These are phyloP conservation scores for Rhynchonema sp. DNA, from an alignment of 2,888 invertebrate species.

Conservation along the genomic window DNA sequence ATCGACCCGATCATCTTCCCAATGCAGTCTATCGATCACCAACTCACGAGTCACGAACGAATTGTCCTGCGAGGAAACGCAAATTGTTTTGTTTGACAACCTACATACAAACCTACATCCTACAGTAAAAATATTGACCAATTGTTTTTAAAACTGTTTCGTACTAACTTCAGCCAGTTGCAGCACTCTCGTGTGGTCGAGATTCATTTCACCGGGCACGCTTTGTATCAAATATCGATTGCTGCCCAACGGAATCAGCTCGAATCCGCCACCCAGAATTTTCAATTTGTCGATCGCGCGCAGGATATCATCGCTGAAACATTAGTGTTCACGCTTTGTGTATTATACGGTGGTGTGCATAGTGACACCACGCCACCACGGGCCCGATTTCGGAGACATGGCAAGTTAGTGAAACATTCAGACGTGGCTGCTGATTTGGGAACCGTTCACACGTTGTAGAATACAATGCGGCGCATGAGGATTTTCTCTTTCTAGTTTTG, in stretches of 20 bases:
- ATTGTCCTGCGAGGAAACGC: conserved; percentile 21
- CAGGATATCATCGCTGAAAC: conserved; percentile 59
- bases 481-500: no score
- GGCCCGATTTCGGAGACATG: no score
- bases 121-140: no score
- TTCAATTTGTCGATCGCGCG: conserved; percentile 78
- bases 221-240: conserved; percentile 69
- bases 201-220: conserved; percentile 80
- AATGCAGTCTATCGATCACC: conserved; percentile 23
- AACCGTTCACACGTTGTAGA: no score
- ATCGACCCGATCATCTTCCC: conserved; percentile 1
- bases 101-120: no score
- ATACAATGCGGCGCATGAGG: no score
- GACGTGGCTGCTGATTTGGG: no score
- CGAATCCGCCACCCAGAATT: conserved; percentile 86
- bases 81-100: not conserved
- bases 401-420: no score
- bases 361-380: no score
- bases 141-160: no score
- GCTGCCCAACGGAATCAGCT: conserved; percentile 60
- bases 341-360: no score
- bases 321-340: not conserved
- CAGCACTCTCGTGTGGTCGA: conserved; percentile 74
- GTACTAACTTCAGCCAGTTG: conserved; percentile 49
- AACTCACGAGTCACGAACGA: conserved; percentile 29